These are phyloP conservation scores for Sebastes cheni DNA, from an alignment of 2,797 vertebrate species.

Conservation along the genomic window DNA sequence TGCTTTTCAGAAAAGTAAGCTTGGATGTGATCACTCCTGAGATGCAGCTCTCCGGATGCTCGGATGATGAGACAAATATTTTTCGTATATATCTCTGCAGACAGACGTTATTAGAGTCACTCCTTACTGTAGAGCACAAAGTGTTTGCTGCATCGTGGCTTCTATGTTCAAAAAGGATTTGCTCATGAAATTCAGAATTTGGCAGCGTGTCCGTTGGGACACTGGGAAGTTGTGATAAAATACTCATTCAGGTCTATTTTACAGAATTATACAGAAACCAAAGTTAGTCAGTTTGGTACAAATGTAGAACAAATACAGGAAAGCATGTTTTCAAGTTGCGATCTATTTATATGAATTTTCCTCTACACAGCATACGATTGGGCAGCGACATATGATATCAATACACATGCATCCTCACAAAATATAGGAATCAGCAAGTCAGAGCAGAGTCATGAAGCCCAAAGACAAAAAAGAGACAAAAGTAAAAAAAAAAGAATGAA, in stretches of 20 bases:
- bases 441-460: too few relatives aligned
- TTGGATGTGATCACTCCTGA: constrained; percentile 19
- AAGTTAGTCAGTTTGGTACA: neutral
- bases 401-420: too few relatives aligned
- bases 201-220: constrained; percentile 1
- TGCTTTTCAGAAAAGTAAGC: constrained; percentile 21
- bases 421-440: too few relatives aligned
- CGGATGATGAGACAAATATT: constrained; percentile 33
- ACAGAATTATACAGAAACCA: neutral
- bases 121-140: neutral
- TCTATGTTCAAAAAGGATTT: constrained; percentile 3
- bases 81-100: constrained; percentile 15
- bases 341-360: too few relatives aligned
- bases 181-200: constrained; percentile 35
- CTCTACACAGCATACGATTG: too few relatives aligned
- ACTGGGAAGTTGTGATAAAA: constrained; percentile 1
- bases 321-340: neutral
- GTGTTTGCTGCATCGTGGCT: constrained; percentile 8
- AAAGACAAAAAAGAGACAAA: too few relatives aligned
- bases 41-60: constrained; percentile 10
- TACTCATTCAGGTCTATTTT: neutral
- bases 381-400: too few relatives aligned
- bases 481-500: too few relatives aligned
- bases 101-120: constrained; percentile 13
- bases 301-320: neutral